A percentile compares a stretch with the other conserved stretches of the same genome.
Conservation (phyloP, 1,140 invertebrate species). For the Pachyrhynchus sulphureomaculatus region DNA sequence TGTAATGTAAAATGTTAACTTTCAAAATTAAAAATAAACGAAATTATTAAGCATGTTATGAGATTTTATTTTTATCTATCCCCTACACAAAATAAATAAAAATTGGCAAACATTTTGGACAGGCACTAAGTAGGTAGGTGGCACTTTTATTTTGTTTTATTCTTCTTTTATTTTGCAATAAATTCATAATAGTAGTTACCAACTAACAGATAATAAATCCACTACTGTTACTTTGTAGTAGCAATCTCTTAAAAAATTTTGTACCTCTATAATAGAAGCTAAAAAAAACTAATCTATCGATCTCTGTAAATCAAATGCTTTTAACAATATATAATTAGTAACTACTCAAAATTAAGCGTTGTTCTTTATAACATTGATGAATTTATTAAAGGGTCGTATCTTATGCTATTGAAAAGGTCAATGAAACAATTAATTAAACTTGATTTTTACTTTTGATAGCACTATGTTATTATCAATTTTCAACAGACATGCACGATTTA, state of each 20-base stretch:
- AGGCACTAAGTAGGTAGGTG: slow-evolving; percentile 45
- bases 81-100: slow-evolving; percentile 5
- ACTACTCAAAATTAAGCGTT: not conserved
- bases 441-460: slow-evolving; percentile 4
- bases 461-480: not conserved
- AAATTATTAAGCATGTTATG: slow-evolving; percentile 42
- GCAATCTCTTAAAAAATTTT: slow-evolving; percentile 1
- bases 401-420: not conserved
- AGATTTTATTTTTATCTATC: not conserved
- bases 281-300: not conserved
- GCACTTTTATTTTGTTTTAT: slow-evolving; percentile 38
- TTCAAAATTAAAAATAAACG: slow-evolving; percentile 53
- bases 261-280: not conserved
- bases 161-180: slow-evolving; percentile 6
- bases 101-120: slow-evolving; percentile 36
- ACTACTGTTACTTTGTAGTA: slow-evolving; percentile 35
- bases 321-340: slow-evolving; percentile 24
- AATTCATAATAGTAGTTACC: slow-evolving; percentile 17
- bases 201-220: slow-evolving; percentile 49
- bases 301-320: slow-evolving; percentile 21
- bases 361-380: not conserved
- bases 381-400: not conserved
- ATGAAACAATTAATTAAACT: not conserved
- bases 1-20: slow-evolving; percentile 53
- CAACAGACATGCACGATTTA: not conserved